phyloP scores from a whole-genome alignment of 2,888 invertebrate genomes.

The Steinernema carpocapsae region DNA sequence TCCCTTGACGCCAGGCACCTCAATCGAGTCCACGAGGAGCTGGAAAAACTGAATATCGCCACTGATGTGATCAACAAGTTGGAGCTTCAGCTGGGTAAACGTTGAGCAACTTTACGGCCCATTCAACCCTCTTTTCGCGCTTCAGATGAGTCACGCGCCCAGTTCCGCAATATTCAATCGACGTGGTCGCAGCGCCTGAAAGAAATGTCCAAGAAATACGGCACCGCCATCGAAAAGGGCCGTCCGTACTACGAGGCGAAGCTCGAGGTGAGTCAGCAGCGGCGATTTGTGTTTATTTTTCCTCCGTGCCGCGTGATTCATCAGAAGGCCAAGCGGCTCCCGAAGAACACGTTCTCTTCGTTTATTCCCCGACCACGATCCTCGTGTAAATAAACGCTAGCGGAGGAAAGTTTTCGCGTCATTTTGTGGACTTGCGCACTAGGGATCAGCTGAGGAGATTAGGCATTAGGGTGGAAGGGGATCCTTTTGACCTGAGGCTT shows the following conservation, averaged over 20 bases:
- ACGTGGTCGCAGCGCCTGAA: conserved; percentile 64
- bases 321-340: neutral
- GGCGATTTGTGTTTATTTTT: conserved; percentile 19
- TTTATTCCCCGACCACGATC: no score
- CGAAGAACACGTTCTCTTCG: conserved; percentile 4
- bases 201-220: conserved; percentile 66
- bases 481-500: no score
- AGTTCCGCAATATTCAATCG: conserved; percentile 60
- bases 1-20: conserved; percentile 58
- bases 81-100: conserved; percentile 69
- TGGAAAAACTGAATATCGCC: conserved; percentile 71
- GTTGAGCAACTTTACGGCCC: neutral
- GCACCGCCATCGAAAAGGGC: conserved; percentile 63
- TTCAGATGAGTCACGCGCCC: conserved; percentile 41
- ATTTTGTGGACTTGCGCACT: no score
- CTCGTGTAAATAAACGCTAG: conserved; percentile 12
- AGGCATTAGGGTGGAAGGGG: neutral
- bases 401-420: neutral
- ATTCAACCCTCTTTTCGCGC: neutral
- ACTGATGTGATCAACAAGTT: conserved; percentile 71
- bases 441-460: neutral
- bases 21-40: conserved; percentile 69
- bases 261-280: conserved; percentile 50
- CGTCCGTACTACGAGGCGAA: conserved; percentile 68
- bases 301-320: neutral